Conservation (phyloP, 2,113 vertebrate genomes). For the Burhinus oedicnemus region DNA sequence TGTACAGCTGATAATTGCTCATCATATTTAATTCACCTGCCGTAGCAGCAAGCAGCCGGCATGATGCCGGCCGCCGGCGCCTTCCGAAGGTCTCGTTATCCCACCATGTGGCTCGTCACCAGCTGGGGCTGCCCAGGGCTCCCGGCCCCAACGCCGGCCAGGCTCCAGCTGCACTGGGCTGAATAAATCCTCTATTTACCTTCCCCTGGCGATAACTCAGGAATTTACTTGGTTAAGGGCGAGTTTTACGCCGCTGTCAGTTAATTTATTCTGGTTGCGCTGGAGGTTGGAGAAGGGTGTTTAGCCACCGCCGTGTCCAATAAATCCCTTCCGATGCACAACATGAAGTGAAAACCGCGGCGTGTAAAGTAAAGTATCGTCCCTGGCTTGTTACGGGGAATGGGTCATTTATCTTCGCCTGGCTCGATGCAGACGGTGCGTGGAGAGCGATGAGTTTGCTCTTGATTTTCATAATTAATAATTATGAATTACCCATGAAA, state of each 20-base stretch:
- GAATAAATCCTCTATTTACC: background rate
- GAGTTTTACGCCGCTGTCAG: accelerated
- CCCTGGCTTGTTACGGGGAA: background rate
- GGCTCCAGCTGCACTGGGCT: background rate
- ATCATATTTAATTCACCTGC: background rate
- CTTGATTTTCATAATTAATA: background rate
- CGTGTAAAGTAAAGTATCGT: background rate
- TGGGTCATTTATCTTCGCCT: background rate
- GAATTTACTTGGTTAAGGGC: background rate
- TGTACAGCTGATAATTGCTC: accelerated
- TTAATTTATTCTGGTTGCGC: background rate
- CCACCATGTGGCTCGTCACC: background rate
- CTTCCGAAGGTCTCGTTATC: background rate
- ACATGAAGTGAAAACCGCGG: background rate
- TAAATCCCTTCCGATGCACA: background rate
- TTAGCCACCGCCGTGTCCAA: background rate
- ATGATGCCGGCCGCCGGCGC: accelerated
- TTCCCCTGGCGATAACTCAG: background rate
- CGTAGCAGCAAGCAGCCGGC: background rate
- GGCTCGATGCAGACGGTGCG: background rate
- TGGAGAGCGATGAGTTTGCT: background rate
- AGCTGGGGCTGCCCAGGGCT: background rate
- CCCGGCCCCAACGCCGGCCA: background rate
- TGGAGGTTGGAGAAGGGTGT: background rate
- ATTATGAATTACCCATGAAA: background rate